Evolutionary conservation across 1,140 invertebrate species (phyloP), one percentile per base, ranked within the genome.

Genomic region (Drosophila erecta): DNA sequence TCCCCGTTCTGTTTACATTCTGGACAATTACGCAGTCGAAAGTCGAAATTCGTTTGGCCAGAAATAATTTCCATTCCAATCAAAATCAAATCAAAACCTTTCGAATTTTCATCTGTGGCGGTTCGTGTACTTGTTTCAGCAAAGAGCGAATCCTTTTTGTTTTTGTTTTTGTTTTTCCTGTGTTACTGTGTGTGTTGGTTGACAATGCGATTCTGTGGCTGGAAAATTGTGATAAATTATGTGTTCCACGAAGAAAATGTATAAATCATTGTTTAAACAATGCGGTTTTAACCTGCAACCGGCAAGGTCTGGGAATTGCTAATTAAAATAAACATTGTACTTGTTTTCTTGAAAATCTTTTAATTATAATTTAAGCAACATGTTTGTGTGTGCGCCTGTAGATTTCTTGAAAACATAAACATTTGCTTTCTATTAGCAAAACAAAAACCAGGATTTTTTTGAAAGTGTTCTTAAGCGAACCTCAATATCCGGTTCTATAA

Each of bases 21-120:
- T 79, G 80, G 80, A 84, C 80, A 83, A 84, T 83, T 83, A 83
- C 80, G 80, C 80, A 83, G 79, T 71, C 72, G 40, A 74, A 83
- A 74, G 74, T 72, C 60, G 60, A 46, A 35, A 61, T 54, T 58
- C 58, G 24, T 27, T 2, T 55, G 17, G 24, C n/a, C 55, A 47
- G 24, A 74, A 75, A 75, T 56, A 74, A 64, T 53, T 24, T 37
- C 38, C 15, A 60, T 51, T 40, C 24, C 15, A 53, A 74, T 49
- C 24, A 41, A 61, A 50, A 62, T 74, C 50, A 49, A 50, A 74
- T 74, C 50, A 74, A 74, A 64, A 30, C 33, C 24, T 22, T 44
- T 50, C 38, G 33, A 58, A 38, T 57, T 49, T 62, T 43, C 33
- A 24, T n/a, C 70, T 8, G 43, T 20, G 37, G 15, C 58, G 70